Evolutionary conservation across 2,797 vertebrate genomes (phyloP), one percentile per base, ranked within the genome.

Genomic region (Passerculus sandwichensis): DNA sequence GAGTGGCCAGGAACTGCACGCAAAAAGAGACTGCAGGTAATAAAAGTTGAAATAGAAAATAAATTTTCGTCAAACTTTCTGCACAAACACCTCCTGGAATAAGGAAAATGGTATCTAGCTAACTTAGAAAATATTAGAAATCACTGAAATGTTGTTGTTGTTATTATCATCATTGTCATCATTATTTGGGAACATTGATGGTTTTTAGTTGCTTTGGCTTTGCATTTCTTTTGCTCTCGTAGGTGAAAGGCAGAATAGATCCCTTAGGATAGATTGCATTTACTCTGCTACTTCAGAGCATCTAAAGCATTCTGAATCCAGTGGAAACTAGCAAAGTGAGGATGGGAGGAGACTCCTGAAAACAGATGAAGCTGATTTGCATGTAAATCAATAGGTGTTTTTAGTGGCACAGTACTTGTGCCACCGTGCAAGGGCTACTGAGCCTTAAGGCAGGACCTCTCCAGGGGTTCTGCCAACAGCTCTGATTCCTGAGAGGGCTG

Each of bases 291-390:
- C 73, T 84, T 88, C 44, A 57, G 54, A 89, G 70, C 57, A 86
- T 59, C 66, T 38, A 59, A 91, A 54, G n/a, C 86, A 80, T 82
- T 91, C 71, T 70, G 71, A 91, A 93, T 78, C 60, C 81, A 82
- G 57, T 91, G 91, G 73, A 93, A 96, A 94, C 67, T 93, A 91
- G 88, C 80, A 85, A 91, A 91, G 42, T 44, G 70, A 82, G 67
- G 82, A 83, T 2, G 19, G 51, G 61, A 89, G 26, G 34, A 89
- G 92, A 86, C 73, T 89, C 50, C 88, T 95, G 85, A 71, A 91
- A 94, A 54, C n/a, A 40, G 51, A 93, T 85, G 38, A 85, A 75
- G 12, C 70, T 94, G 74, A 54, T 85, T 74, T 89, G 64, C 76
- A 40, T 23, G 69, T 81, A 74, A 85, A 95, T 91, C 0, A 3